These are phyloP conservation scores for Aplysia californica DNA, from an alignment of 1,140 invertebrate species.

Conservation along the genomic window DNA sequence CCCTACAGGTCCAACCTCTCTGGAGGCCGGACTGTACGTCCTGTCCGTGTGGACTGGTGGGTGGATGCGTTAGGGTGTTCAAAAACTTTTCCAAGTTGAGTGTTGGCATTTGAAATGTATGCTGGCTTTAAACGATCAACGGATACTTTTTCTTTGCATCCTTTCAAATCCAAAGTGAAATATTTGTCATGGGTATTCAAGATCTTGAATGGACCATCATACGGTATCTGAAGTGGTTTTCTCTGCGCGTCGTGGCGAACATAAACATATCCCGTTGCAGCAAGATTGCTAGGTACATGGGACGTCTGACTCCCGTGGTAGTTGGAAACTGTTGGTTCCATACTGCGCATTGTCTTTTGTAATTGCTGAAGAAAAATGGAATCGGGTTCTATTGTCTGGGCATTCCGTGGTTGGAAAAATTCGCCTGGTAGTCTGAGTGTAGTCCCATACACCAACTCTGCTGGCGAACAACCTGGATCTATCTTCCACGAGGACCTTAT, in stretches of 20 bases:
- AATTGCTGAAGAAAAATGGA: background rate
- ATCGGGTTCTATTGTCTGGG: background rate
- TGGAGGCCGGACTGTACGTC: too few relatives aligned
- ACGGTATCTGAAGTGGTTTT: background rate
- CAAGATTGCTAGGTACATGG: background rate
- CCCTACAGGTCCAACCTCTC: too few relatives aligned
- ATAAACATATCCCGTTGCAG: background rate
- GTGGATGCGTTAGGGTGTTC: too few relatives aligned
- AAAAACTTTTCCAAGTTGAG: too few relatives aligned
- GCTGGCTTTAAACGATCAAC: background rate
- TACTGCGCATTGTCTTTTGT: background rate
- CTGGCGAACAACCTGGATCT: too few relatives aligned
- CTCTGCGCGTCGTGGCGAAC: background rate
- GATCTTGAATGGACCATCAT: too few relatives aligned
- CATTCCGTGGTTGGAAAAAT: background rate
- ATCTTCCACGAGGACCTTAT: background rate
- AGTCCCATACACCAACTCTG: conserved; percentile 16
- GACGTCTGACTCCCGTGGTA: background rate
- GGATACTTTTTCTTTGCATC: background rate
- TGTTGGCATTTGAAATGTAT: too few relatives aligned
- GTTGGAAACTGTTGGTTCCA: background rate
- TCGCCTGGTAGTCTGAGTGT: conserved; percentile 21
- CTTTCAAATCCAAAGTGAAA: background rate
- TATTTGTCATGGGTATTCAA: too few relatives aligned
- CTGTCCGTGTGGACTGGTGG: too few relatives aligned